phyloP scores from a whole-genome alignment of 2,113 vertebrate species.

The Hippopotamus amphibius region DNA sequence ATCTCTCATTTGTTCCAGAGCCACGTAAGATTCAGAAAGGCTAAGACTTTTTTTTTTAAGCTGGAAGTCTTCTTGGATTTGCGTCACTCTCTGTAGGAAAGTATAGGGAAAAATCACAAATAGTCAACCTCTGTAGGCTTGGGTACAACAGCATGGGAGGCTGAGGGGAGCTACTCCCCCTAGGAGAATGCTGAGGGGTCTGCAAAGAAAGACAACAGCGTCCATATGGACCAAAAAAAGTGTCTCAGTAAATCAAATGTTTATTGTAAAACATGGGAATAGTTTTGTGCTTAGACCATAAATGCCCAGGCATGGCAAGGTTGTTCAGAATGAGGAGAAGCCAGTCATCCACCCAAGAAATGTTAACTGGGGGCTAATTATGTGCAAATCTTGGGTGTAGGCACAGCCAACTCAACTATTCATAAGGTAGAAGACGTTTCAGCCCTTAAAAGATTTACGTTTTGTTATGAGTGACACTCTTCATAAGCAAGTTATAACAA shows the following conservation, averaged over 20 bases:
- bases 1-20: not conserved
- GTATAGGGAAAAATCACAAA: not conserved
- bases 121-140: fast-evolving
- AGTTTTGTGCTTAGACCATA: not conserved
- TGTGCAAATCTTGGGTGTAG: not conserved
- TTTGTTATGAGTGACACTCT: not conserved
- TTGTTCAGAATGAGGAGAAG: not conserved
- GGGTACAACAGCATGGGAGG: too few species aligned
- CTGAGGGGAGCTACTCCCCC: not conserved
- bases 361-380: not conserved
- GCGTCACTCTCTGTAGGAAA: not conserved
- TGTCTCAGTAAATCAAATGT: not conserved
- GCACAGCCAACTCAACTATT: not conserved
- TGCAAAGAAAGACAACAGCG: not conserved
- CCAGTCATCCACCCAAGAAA: not conserved
- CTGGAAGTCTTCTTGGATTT: not conserved
- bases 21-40: not conserved
- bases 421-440: not conserved
- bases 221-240: fast-evolving
- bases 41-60: not conserved
- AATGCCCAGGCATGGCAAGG: too few species aligned
- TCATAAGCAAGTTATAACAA: not conserved
- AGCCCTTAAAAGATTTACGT: not conserved
- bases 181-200: not conserved
- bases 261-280: not conserved